Evolutionary conservation across 1,140 invertebrate genomes (phyloP), one percentile per base, ranked within the genome.

Genomic region (Orussus abietinus): DNA sequence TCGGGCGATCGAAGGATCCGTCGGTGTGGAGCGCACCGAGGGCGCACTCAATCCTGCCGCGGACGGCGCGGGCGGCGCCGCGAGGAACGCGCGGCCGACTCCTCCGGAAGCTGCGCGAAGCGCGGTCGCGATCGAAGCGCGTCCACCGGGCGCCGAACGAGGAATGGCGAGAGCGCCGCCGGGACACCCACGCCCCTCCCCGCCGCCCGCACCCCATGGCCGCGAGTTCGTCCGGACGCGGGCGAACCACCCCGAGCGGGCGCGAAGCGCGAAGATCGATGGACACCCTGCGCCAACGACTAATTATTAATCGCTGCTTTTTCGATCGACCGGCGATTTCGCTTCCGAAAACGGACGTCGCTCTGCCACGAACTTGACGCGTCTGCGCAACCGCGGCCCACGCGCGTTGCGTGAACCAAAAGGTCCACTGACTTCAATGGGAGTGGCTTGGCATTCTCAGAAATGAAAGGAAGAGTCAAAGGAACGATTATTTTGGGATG

Each of bases 81-180:
- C n/a, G 33, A 39, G 39, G 33, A 41, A 35, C 38, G 52, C 53
- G 42, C 47, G 50, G 47, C n/a, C n/a, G n/a, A n/a, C n/a, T n/a
- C n/a, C n/a, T n/a, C 6, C 22, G 22, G n/a, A 25, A 25, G 22
- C 22, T 25, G 6, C 22, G n/a, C 22, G 22, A 25, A n/a, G n/a
- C 6, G 6, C 22, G n/a, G 22, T n/a, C 6, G 22, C 6, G 22
- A 25, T 6, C n/a, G 6, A 25, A n/a, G n/a, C 22, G 22, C 22
- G n/a, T 25, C n/a, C 22, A 42, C 42, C 51, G 53, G 39, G 42
- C 55, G 64, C 60, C 42, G 46, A 55, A 53, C 58, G 52, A 57
- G 57, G 63, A 69, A 64, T 68, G 60, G 34, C 49, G 40, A 47
- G 54, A 51, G 53, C 55, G 46, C 37, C 38, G 42, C 53, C 48